phyloP scores from a whole-genome alignment of 2,888 invertebrate genomes.

The Drosophila paramelanica region DNA sequence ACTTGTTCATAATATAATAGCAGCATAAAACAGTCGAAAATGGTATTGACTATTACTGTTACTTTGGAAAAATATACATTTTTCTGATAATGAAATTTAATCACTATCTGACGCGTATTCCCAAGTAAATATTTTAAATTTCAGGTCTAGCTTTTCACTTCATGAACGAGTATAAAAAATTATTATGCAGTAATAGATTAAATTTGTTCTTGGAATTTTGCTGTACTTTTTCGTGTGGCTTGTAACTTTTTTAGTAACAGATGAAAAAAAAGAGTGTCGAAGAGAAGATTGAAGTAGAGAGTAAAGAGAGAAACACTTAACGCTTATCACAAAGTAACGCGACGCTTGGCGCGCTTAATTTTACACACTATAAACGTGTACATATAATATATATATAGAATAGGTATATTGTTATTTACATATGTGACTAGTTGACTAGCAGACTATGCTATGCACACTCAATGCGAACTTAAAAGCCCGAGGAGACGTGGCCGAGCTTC shows the following conservation, averaged over 20 bases:
- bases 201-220: constrained; percentile 18
- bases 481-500: constrained; percentile 84
- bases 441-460: constrained; percentile 21
- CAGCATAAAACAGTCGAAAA: too few relatives aligned
- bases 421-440: constrained; percentile 34
- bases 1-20: too few relatives aligned
- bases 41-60: too few relatives aligned
- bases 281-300: constrained; percentile 9
- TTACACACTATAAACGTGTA: constrained; percentile 29
- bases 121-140: too few relatives aligned
- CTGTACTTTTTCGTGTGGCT: constrained; percentile 25
- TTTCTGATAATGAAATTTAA: too few relatives aligned
- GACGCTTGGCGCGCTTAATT: constrained; percentile 69
- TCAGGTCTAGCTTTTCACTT: too few relatives aligned
- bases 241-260: background rate
- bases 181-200: too few relatives aligned
- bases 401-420: constrained; percentile 19
- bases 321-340: constrained; percentile 77
- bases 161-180: too few relatives aligned
- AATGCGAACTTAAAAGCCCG: constrained; percentile 79
- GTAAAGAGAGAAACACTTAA: constrained; percentile 59
- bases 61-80: too few relatives aligned
- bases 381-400: background rate
- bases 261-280: background rate
- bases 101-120: too few relatives aligned